Base-by-base conservation (phyloP, 2,797 vertebrate species). In the Sebastes melanostomus region DNA sequence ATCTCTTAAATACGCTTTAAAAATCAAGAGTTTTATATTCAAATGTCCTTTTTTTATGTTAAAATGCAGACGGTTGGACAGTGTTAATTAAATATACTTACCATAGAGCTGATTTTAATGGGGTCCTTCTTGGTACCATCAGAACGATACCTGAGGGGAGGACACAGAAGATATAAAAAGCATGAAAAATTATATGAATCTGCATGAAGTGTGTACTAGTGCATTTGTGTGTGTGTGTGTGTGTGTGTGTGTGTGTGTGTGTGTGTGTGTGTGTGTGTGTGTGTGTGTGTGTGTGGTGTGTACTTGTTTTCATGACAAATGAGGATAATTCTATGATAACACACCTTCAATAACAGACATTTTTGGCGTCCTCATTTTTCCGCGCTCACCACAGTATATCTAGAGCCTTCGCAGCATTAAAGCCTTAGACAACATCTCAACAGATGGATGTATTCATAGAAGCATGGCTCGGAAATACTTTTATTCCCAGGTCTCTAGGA, bases 101-200 rank as follows among this genome's bases (percentile, higher is more conserved):
- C 98, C 98, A 99, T 99, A 93, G 97, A 99, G 95, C 92, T 96
- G 94, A 99, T 98, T 95, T 97, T 99, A 81, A 99, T 92, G 69
- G 98, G 96, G 6, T 99, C 98, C 90, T 99, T 99, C 94, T 99
- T 99, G 63, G 97, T 97, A 87, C 98, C 98, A 94, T 99, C 98
- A 71, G 97, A 97, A 58, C 92, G 96, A 94, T 97, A 97, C 82
- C 98, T 99, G 93, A 92, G 93, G 86, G 29, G n/a, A 86, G 7
- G 24, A 56, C 4, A 14, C 9, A 72, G 2, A 22, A 29, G 1
- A 52, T 2, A 11, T 5, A 46, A 38, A 58, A 54, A 61, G 9
- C 63, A 36, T 25, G 4, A 27, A 22, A 30, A 25, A 55, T 2
- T 3, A 46, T 24, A 25, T 30, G 30, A 55, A 55, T 61, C 5